Conservation (phyloP, 2,888 invertebrate species). For the Argyra leucocephala region DNA sequence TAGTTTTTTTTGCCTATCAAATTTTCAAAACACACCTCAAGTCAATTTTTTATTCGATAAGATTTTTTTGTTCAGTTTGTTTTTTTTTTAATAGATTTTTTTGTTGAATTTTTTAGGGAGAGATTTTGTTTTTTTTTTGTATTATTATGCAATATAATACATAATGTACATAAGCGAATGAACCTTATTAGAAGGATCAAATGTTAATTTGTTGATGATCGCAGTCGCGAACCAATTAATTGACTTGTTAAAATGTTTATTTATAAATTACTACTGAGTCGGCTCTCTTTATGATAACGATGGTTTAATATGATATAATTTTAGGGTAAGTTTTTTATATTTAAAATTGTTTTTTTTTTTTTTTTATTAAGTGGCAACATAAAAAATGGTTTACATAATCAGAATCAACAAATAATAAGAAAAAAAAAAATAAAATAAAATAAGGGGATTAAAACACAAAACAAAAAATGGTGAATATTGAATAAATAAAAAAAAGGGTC, state of each 20-base stretch:
- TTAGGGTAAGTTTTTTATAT: background rate
- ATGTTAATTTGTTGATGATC: slow-evolving; percentile 9
- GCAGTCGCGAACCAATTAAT: background rate
- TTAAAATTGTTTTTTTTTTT: too few species aligned
- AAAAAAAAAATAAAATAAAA: background rate
- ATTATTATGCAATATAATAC: too few species aligned
- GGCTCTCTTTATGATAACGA: background rate
- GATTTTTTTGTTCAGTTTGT: background rate
- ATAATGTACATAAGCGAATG: background rate
- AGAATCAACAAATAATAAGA: background rate
- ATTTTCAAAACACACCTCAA: background rate
- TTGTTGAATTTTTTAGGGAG: background rate
- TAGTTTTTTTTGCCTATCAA: background rate
- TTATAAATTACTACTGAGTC: background rate
- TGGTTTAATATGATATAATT: background rate
- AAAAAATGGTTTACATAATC: background rate
- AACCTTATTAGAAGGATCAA: slow-evolving; percentile 2
- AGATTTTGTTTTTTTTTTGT: background rate
- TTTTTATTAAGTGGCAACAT: background rate
- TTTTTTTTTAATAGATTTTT: background rate
- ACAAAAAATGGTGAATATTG: background rate
- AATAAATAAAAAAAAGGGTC: background rate
- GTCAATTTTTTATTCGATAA: background rate
- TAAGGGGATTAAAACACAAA: background rate
- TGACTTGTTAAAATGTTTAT: background rate